Conservation (phyloP, 2,888 invertebrate genomes). For the Lycaena phlaeas region DNA sequence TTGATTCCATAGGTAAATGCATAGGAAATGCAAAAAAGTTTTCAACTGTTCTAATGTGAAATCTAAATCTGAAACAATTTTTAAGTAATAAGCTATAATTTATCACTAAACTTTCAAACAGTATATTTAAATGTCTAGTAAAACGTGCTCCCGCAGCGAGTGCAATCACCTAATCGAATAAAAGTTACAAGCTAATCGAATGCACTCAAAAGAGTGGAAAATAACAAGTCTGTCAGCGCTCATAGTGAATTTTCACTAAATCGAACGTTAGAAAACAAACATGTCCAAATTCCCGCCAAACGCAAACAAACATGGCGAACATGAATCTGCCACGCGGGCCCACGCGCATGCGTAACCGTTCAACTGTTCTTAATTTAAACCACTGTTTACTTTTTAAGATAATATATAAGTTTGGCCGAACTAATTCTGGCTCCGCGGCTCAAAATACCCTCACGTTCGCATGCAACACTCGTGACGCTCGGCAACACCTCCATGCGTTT, state of each 20-base stretch:
- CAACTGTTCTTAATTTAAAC: slow-evolving; percentile 54
- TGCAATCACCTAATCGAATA: slow-evolving; percentile 23
- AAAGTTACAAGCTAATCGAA: slow-evolving; percentile 26
- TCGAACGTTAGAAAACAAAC: slow-evolving; percentile 54
- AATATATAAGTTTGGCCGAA: slow-evolving; percentile 45
- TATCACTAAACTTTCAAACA: too few relatives aligned
- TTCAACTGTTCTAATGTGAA: too few relatives aligned
- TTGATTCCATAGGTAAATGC: too few relatives aligned
- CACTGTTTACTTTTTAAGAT: slow-evolving; percentile 52
- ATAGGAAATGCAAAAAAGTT: too few relatives aligned
- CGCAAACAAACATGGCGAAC: slow-evolving; percentile 42
- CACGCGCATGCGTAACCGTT: slow-evolving; percentile 51
- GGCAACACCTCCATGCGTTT: slow-evolving; percentile 20
- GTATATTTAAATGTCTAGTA: too few relatives aligned
- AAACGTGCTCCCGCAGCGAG: too few relatives aligned
- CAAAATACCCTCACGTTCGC: slow-evolving; percentile 55
- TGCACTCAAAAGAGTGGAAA: slow-evolving; percentile 29
- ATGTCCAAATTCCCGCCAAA: slow-evolving; percentile 36
- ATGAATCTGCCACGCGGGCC: slow-evolving; percentile 48
- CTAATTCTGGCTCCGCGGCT: slow-evolving; percentile 50
- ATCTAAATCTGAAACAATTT: too few relatives aligned
- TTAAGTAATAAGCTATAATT: too few relatives aligned
- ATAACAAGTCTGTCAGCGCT: slow-evolving; percentile 51
- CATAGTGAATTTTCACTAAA: slow-evolving; percentile 59
- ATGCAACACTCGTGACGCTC: slow-evolving; percentile 26